Conservation (phyloP, 2,113 vertebrate genomes). For the Excalfactoria chinensis region DNA sequence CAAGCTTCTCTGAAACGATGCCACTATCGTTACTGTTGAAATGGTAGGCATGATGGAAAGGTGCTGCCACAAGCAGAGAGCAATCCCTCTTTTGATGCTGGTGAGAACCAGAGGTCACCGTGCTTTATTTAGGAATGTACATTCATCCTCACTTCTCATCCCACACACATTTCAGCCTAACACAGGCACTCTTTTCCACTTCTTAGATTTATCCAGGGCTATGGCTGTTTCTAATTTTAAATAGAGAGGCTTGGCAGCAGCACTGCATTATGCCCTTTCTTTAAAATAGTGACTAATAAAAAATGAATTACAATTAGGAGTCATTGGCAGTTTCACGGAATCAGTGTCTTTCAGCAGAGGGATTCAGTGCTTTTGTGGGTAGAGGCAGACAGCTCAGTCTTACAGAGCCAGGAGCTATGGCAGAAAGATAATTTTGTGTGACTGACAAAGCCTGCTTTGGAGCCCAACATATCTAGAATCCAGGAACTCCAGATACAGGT, state of each 20-base stretch:
- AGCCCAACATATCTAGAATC: neutral
- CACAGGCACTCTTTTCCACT: neutral
- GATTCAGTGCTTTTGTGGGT: neutral
- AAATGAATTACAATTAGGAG: conserved; percentile 37
- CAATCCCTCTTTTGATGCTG: neutral
- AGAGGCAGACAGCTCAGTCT: neutral
- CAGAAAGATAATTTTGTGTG: neutral
- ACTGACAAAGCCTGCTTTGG: neutral
- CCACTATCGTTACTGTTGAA: neutral
- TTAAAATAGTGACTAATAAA: conserved; percentile 44
- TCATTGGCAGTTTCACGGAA: neutral
- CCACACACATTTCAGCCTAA: neutral
- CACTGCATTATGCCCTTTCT: conserved; percentile 16
- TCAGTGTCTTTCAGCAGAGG: conserved; percentile 5
- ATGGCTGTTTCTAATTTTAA: conserved; percentile 26
- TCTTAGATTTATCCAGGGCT: neutral
- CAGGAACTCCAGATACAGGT: neutral
- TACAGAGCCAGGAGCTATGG: neutral
- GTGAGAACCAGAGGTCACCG: neutral
- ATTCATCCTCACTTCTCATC: neutral
- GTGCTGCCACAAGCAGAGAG: conserved; percentile 1
- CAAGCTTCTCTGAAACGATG: conserved; percentile 26
- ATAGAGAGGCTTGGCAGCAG: neutral
- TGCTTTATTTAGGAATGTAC: neutral
- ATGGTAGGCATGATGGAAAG: conserved; percentile 28